Evolutionary conservation across 2,888 invertebrate genomes (phyloP).

Genomic region (Dryococelus australis): DNA sequence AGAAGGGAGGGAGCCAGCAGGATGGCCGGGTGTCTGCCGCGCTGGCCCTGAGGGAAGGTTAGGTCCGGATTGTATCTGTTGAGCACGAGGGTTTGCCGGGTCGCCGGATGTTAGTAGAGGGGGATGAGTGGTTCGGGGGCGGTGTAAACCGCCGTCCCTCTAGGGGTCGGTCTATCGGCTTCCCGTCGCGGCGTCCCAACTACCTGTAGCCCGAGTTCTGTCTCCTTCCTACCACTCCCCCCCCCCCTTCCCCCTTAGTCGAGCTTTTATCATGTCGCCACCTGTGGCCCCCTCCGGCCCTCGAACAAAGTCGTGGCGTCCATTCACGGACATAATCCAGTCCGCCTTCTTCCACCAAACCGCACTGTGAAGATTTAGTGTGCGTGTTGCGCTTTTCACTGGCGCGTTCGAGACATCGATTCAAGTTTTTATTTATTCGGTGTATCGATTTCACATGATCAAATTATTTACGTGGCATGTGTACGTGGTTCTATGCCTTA

Average conservation of each 20-base stretch:
- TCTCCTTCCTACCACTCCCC: background rate
- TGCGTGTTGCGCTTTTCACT: too few species aligned
- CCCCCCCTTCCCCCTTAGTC: background rate
- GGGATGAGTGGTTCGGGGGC: background rate
- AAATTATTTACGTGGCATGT: too few species aligned
- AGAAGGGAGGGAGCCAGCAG: too few species aligned
- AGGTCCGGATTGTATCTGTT: background rate
- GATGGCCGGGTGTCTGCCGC: background rate
- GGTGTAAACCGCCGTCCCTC: conserved; percentile 6
- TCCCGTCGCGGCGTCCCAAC: conserved; percentile 16
- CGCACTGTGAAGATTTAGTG: background rate
- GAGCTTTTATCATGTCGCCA: background rate
- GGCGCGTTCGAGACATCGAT: too few species aligned
- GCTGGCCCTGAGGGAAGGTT: background rate
- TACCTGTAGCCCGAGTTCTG: background rate
- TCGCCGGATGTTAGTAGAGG: background rate
- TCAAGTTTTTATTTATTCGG: too few species aligned
- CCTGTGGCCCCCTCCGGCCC: background rate
- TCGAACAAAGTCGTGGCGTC: too few species aligned
- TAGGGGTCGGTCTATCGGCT: background rate
- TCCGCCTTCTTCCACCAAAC: background rate
- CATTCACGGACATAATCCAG: background rate
- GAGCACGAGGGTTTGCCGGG: background rate
- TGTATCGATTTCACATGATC: too few species aligned
- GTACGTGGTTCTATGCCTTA: too few species aligned